Evolutionary conservation across 2,113 vertebrate species (phyloP).

Genomic region (Bufo bufo): DNA sequence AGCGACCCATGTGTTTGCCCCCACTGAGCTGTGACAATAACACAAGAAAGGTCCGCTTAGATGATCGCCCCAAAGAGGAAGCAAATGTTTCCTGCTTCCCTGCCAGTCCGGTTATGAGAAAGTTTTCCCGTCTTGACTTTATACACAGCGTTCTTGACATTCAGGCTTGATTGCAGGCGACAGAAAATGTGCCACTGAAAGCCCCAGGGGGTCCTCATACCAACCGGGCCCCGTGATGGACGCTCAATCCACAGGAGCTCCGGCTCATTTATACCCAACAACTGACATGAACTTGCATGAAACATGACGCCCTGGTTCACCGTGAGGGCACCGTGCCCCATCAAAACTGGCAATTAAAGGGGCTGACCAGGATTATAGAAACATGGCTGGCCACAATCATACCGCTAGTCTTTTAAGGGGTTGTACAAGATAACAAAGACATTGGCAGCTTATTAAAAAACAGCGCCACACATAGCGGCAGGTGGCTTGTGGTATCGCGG

Average conservation of each 20-base stretch:
- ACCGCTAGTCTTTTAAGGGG: neutral
- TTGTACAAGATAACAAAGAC: too few relatives aligned
- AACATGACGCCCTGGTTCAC: neutral
- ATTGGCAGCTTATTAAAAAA: too few relatives aligned
- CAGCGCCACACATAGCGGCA: too few relatives aligned
- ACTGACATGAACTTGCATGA: neutral
- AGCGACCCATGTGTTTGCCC: conserved; percentile 17
- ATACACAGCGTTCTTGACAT: conserved; percentile 12
- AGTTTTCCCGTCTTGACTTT: conserved; percentile 6
- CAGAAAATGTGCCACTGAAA: neutral
- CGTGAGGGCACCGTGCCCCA: neutral
- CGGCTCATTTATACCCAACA: neutral
- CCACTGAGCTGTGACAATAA: conserved; percentile 33
- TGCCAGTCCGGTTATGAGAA: conserved; percentile 34
- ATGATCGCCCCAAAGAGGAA: conserved; percentile 47
- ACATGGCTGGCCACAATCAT: too few relatives aligned
- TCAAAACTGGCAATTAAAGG: neutral
- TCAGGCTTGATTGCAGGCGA: neutral
- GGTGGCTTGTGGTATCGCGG: too few relatives aligned
- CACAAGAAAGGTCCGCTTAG: conserved; percentile 11
- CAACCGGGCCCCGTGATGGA: neutral
- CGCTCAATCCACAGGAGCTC: neutral
- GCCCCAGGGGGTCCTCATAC: neutral
- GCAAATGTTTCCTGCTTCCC: conserved; percentile 54
- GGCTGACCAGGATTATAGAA: too few relatives aligned